Conservation (phyloP, 64 coral and sea anemone genomes). For the Dendronephthya gigantea region DNA sequence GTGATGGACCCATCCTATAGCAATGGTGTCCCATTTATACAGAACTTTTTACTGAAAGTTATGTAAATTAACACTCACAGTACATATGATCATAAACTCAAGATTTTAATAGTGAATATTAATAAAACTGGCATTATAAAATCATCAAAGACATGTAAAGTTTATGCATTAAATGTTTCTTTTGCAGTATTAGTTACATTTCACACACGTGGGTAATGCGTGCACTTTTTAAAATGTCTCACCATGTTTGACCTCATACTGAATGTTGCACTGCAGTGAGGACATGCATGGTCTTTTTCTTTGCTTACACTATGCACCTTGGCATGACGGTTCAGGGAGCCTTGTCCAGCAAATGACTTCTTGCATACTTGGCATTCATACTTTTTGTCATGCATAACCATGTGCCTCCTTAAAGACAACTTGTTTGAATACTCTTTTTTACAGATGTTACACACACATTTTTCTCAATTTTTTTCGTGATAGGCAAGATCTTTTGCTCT, state of each 20-base stretch:
- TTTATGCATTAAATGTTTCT: no score
- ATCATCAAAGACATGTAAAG: no score
- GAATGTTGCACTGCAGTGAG: background rate
- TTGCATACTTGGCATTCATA: background rate
- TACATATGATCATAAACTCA: no score
- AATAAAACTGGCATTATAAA: no score
- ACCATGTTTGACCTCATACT: background rate
- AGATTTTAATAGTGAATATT: no score
- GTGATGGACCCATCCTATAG: no score
- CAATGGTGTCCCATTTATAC: no score
- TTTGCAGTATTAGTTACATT: background rate
- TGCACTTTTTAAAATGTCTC: background rate
- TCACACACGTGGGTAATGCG: background rate
- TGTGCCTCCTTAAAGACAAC: background rate
- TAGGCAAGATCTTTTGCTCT: conserved; percentile 8
- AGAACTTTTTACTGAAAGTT: no score
- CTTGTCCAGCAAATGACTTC: conserved; percentile 12
- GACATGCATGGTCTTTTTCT: background rate
- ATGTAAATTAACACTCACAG: no score
- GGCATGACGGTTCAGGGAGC: background rate
- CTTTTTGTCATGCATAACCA: background rate
- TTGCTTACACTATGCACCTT: background rate
- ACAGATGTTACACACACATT: background rate
- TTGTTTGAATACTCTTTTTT: background rate
- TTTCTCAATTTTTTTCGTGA: background rate